Evolutionary conservation across 2,888 invertebrate species (phyloP).

Genomic region (Aphidoletes aphidimyza): DNA sequence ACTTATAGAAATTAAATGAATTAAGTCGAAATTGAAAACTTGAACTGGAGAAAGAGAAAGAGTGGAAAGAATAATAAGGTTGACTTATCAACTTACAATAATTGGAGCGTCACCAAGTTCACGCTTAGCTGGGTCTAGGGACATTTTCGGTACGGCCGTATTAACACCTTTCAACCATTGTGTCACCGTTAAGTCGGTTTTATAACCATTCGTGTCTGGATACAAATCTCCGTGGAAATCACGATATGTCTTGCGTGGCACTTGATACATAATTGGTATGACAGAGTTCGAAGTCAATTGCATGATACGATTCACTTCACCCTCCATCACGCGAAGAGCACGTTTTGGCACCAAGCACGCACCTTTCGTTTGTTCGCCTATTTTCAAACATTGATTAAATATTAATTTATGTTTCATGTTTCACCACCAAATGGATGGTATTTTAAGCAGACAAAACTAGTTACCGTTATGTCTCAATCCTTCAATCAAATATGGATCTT

Average conservation of each 20-base stretch:
- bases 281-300: conserved; percentile 88
- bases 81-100: conserved; percentile 67
- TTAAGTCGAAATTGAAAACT: neutral
- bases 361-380: conserved; percentile 94
- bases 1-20: neutral
- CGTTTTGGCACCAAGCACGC: conserved; percentile 92
- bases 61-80: neutral
- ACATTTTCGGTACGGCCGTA: conserved; percentile 81
- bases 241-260: conserved; percentile 90
- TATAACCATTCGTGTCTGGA: conserved; percentile 86
- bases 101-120: conserved; percentile 72
- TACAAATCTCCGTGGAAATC: conserved; percentile 95
- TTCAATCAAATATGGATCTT: conserved; percentile 89
- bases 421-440: neutral
- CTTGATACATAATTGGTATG: conserved; percentile 94
- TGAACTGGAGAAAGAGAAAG: neutral
- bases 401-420: neutral
- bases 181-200: conserved; percentile 80
- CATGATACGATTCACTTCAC: conserved; percentile 91
- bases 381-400: no score
- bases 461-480: conserved; percentile 82
- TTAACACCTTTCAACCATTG: conserved; percentile 86
- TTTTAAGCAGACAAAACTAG: neutral
- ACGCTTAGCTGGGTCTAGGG: conserved; percentile 82
- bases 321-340: conserved; percentile 94